Percentiles rank a stretch among this genome's conserved stretches.
phyloP scores from a whole-genome alignment of 2,113 vertebrate genomes.

The Callaeas wilsoni region DNA sequence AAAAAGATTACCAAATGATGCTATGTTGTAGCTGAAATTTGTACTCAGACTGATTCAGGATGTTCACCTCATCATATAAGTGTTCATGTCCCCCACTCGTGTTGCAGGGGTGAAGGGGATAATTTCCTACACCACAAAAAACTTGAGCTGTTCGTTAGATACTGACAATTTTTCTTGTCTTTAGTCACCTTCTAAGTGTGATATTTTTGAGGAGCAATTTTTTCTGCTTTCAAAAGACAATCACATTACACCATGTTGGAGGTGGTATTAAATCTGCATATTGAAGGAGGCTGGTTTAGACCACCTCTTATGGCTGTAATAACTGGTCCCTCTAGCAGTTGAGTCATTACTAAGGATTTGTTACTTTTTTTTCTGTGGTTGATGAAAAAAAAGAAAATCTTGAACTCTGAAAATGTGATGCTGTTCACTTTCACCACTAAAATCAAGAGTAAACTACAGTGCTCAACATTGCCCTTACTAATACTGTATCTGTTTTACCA shows the following conservation, averaged over 20 bases:
- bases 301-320: background rate
- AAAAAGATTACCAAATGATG: background rate
- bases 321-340: background rate
- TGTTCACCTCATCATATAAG: background rate
- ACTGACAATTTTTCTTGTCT: background rate
- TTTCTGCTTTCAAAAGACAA: background rate
- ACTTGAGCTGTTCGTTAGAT: background rate
- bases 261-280: background rate
- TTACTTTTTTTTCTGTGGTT: background rate
- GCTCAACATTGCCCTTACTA: background rate
- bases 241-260: background rate
- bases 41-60: background rate
- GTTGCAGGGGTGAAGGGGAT: background rate
- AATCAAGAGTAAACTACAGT: background rate
- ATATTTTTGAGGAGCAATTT: background rate
- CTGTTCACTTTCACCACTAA: background rate
- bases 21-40: background rate
- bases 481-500: background rate
- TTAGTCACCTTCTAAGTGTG: background rate
- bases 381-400: background rate
- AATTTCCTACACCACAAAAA: background rate
- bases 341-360: background rate
- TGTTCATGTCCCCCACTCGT: background rate
- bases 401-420: background rate
- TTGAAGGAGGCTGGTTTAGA: background rate